phyloP scores from a whole-genome alignment of 2,888 invertebrate species.

The Microplitis deprimator region DNA sequence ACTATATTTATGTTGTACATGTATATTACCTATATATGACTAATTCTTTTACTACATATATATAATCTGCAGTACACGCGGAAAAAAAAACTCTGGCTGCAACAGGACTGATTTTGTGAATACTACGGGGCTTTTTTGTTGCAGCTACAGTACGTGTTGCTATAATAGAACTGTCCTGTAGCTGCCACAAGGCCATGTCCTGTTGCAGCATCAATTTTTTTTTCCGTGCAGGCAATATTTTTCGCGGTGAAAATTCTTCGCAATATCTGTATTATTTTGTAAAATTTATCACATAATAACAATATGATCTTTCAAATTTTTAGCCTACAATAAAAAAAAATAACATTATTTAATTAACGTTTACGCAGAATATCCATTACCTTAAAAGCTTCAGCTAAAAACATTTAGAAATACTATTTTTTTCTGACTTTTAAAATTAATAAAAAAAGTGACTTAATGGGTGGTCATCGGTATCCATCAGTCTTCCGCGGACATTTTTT shows the following conservation, averaged over 20 bases:
- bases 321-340: neutral
- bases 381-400: neutral
- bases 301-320: neutral
- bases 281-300: too few relatives aligned
- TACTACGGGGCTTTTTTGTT: too few relatives aligned
- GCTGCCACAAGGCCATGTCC: too few relatives aligned
- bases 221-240: too few relatives aligned
- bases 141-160: too few relatives aligned
- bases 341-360: neutral
- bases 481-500: conserved; percentile 3
- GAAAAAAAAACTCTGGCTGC: too few relatives aligned
- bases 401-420: neutral
- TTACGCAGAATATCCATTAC: neutral
- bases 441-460: neutral
- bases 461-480: neutral
- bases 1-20: neutral
- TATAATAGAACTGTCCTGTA: too few relatives aligned
- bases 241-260: too few relatives aligned
- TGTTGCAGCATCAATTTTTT: too few relatives aligned
- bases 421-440: neutral
- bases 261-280: too few relatives aligned
- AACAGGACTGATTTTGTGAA: too few relatives aligned
- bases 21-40: neutral
- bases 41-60: too few relatives aligned
- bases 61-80: neutral